Evolutionary conservation across 2,888 invertebrate species (phyloP).

Genomic region (Athalia cordata): DNA sequence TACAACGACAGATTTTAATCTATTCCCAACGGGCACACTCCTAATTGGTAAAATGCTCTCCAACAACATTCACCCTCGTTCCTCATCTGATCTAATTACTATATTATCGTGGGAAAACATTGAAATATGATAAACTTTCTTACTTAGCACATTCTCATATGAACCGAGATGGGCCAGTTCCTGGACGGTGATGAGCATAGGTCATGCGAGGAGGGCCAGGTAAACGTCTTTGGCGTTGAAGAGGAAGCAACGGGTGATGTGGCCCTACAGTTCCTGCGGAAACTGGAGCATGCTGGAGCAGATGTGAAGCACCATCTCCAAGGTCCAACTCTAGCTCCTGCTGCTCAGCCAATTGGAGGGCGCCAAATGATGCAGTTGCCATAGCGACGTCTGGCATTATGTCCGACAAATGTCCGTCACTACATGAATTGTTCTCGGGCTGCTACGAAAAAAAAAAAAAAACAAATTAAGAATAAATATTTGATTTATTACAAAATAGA

Average conservation of each 20-base stretch:
- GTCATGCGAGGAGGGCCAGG: conserved; percentile 67
- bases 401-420: conserved; percentile 84
- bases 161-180: conserved; percentile 69
- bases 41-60: neutral
- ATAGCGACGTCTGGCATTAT: conserved; percentile 95
- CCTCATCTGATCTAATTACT: neutral
- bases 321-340: conserved; percentile 87
- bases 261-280: conserved; percentile 63
- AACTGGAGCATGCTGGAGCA: conserved; percentile 70
- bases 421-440: conserved; percentile 77
- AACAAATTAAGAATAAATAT: too few species aligned
- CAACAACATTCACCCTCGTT: neutral
- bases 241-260: conserved; percentile 66
- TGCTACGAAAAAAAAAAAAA: conserved; percentile 61
- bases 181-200: conserved; percentile 69
- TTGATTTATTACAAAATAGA: conserved; percentile 43
- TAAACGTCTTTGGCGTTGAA: conserved; percentile 69
- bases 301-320: conserved; percentile 88
- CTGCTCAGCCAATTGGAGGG: conserved; percentile 79
- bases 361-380: conserved; percentile 86
- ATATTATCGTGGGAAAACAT: neutral
- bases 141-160: conserved; percentile 59
- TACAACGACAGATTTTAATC: neutral
- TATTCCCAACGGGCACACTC: neutral
- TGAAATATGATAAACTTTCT: neutral